Percentiles rank a stretch among this genome's conserved stretches.
phyloP scores from a whole-genome alignment of 2,888 invertebrate genomes.

The Uropetala carovei region DNA sequence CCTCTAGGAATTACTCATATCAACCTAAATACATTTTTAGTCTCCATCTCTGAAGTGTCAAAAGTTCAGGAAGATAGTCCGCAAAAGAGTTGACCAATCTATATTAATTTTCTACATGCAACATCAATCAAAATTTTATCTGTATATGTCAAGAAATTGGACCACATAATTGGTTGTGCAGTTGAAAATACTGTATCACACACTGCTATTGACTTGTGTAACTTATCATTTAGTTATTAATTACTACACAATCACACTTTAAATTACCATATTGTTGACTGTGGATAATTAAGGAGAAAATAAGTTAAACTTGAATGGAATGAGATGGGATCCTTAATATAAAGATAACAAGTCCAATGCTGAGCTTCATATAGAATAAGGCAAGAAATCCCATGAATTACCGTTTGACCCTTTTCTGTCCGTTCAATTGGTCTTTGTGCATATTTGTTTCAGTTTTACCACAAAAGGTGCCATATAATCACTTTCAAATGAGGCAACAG shows the following conservation, averaged over 20 bases:
- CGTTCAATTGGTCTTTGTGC: not conserved
- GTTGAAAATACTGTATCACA: slow-evolving; percentile 57
- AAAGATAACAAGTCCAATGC: not conserved
- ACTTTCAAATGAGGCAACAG: not conserved
- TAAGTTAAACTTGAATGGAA: not conserved
- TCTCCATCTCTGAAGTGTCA: not conserved
- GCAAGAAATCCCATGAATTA: not conserved
- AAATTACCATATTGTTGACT: not conserved
- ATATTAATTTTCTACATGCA: not conserved
- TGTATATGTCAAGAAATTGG: slow-evolving; percentile 40
- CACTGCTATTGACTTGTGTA: slow-evolving; percentile 35
- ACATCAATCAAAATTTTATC: slow-evolving; percentile 13
- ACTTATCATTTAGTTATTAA: slow-evolving; percentile 37
- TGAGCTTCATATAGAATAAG: not conserved
- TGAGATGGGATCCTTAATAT: not conserved
- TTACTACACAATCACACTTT: slow-evolving; percentile 27
- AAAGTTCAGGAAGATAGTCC: not conserved
- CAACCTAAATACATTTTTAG: not conserved
- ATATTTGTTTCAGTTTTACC: not conserved
- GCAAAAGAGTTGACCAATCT: slow-evolving; percentile 33
- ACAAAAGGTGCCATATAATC: not conserved
- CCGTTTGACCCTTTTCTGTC: not conserved
- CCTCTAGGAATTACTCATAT: not conserved
- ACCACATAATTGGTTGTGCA: slow-evolving; percentile 44
- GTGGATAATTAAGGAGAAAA: not conserved